These are phyloP conservation scores for Caerostris darwini DNA, from an alignment of 1,140 invertebrate genomes.

Conservation along the genomic window DNA sequence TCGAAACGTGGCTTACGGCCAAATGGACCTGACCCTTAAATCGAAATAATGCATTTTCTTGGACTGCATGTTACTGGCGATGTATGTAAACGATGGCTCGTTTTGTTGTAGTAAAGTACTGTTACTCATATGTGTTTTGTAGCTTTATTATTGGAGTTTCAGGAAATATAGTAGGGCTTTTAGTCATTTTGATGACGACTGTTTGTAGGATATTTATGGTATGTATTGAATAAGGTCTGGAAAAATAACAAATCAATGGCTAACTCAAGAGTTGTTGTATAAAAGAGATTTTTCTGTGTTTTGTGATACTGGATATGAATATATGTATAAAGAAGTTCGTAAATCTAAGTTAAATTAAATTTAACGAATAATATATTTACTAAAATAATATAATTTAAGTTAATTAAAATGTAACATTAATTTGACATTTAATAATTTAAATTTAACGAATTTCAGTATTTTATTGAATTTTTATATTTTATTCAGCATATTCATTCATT, in stretches of 20 bases:
- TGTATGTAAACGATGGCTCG: background rate
- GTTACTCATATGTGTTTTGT: background rate
- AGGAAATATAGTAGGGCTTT: background rate
- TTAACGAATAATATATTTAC: no score
- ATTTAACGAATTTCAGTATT: no score
- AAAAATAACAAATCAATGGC: background rate
- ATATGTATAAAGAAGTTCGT: background rate
- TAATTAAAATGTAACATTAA: no score
- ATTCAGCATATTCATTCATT: no score
- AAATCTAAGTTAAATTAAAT: no score
- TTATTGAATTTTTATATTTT: no score
- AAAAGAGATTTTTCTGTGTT: background rate
- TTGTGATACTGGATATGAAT: background rate
- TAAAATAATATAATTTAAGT: no score
- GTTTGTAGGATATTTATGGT: background rate
- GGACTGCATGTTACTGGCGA: background rate
- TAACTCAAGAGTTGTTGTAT: background rate
- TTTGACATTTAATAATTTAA: no score
- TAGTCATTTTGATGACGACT: background rate
- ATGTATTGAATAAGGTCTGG: background rate
- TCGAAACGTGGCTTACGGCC: background rate
- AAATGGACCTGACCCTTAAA: constrained; percentile 1
- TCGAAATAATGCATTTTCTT: background rate
- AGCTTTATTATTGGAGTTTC: background rate
- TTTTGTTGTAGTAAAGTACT: background rate